Percentiles rank a stretch among this genome's conserved stretches.
Evolutionary conservation across 2,797 vertebrate genomes (phyloP).

Genomic region (Denticeps clupeoides): DNA sequence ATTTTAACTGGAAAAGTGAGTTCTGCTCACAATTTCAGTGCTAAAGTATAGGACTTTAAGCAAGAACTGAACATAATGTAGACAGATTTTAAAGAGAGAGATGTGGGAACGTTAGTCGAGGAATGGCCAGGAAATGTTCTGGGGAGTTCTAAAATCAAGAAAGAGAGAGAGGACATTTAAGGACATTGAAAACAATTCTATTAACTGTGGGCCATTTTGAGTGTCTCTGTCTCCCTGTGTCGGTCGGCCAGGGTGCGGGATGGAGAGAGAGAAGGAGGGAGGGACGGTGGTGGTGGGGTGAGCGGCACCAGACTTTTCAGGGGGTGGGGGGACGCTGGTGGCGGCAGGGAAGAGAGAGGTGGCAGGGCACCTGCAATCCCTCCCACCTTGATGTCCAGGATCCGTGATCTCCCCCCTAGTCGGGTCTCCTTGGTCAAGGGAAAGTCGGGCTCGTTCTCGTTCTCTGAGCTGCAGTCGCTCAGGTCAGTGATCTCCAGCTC

Average conservation of each 20-base stretch:
- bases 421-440: constrained; percentile 42
- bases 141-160: too few species aligned
- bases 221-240: constrained; percentile 68
- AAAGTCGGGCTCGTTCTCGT: constrained; percentile 63
- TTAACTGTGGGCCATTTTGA: constrained; percentile 64
- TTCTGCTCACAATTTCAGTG: too few species aligned
- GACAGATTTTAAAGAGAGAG: background rate
- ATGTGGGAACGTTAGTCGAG: background rate
- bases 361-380: constrained; percentile 48
- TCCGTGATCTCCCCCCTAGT: constrained; percentile 45
- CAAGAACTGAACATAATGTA: background rate
- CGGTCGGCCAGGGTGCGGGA: constrained; percentile 51
- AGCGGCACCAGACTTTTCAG: constrained; percentile 63
- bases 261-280: constrained; percentile 51
- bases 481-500: constrained; percentile 88
- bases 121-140: constrained; percentile 6
- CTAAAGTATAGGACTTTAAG: background rate
- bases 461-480: constrained; percentile 79
- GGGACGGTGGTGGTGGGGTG: constrained; percentile 53
- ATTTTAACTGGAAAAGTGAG: too few species aligned
- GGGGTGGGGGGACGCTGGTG: constrained; percentile 48
- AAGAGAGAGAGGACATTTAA: constrained; percentile 48
- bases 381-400: constrained; percentile 42
- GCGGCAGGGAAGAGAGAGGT: constrained; percentile 47
- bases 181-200: constrained; percentile 38